Conservation (phyloP, 2,113 vertebrate genomes). For the Rostratula benghalensis region DNA sequence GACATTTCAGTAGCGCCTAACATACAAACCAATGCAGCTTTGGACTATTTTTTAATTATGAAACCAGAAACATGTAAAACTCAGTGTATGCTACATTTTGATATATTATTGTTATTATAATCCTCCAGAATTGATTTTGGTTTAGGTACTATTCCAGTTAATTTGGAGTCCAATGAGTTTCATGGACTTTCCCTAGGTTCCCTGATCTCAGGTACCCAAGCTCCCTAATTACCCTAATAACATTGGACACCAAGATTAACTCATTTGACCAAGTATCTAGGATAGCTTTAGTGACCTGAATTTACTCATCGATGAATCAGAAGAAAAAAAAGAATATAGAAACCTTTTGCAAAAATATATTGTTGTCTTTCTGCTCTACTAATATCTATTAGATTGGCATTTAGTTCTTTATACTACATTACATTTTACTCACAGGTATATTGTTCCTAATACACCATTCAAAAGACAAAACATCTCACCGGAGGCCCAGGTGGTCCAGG, state of each 20-base stretch:
- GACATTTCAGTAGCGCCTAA: background rate
- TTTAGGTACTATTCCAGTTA: background rate
- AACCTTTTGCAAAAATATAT: background rate
- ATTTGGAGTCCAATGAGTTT: background rate
- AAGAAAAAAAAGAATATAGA: background rate
- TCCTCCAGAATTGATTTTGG: background rate
- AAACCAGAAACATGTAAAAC: background rate
- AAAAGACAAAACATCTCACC: slow-evolving; percentile 68
- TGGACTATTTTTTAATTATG: background rate
- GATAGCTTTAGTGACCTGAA: background rate
- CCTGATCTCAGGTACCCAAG: background rate
- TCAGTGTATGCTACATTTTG: background rate
- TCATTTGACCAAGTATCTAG: background rate
- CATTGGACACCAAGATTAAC: background rate
- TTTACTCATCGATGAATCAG: background rate
- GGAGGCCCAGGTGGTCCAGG: slow-evolving; percentile 86
- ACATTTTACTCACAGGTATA: background rate
- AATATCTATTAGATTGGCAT: background rate
- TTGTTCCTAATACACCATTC: background rate
- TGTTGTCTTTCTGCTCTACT: background rate
- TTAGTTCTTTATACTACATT: background rate
- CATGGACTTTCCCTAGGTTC: background rate
- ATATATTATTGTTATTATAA: background rate
- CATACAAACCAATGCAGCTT: background rate
- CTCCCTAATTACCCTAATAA: background rate